phyloP scores from a whole-genome alignment of 2,797 vertebrate genomes.

The Typhlichthys eigenmanni region DNA sequence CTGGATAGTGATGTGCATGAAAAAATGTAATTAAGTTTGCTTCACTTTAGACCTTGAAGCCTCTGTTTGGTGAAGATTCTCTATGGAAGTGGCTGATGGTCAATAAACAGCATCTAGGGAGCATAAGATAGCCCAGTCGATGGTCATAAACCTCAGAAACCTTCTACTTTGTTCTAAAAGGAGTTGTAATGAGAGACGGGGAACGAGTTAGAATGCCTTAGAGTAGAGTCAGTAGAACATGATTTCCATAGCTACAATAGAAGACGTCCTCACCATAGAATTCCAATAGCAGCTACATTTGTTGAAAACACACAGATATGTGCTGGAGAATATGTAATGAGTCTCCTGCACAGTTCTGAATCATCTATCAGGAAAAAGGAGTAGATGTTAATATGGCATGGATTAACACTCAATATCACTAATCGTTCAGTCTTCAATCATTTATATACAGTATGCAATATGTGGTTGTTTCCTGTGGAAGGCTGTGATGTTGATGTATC shows the following conservation, averaged over 20 bases:
- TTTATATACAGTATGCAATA: too few relatives aligned
- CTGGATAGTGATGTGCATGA: slow-evolving; percentile 20
- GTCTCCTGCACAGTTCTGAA: slow-evolving; percentile 20
- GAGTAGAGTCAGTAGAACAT: slow-evolving; percentile 6
- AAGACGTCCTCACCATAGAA: slow-evolving; percentile 34
- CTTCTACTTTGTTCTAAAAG: slow-evolving; percentile 32
- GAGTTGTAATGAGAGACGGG: slow-evolving; percentile 2
- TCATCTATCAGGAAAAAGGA: slow-evolving; percentile 32
- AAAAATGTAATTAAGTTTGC: slow-evolving; percentile 43
- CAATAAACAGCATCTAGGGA: slow-evolving; percentile 50
- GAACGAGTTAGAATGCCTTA: slow-evolving; percentile 17
- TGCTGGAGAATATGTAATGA: slow-evolving; percentile 27
- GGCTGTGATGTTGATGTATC: too few relatives aligned
- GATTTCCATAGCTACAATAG: slow-evolving; percentile 31
- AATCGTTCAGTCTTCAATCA: too few relatives aligned
- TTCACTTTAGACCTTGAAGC: neutral
- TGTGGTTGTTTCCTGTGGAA: too few relatives aligned
- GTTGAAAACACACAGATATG: slow-evolving; percentile 30
- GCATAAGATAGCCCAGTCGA: slow-evolving; percentile 17
- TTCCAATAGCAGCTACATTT: slow-evolving; percentile 2
- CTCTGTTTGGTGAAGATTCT: neutral
- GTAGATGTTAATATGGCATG: slow-evolving; percentile 12
- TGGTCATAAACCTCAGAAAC: slow-evolving; percentile 37
- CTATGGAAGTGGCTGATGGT: slow-evolving; percentile 31
- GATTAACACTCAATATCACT: slow-evolving; percentile 8